A percentile compares a stretch with the other conserved stretches of the same genome.
Evolutionary conservation across 2,113 vertebrate species (phyloP).

Genomic region (Naja naja): DNA sequence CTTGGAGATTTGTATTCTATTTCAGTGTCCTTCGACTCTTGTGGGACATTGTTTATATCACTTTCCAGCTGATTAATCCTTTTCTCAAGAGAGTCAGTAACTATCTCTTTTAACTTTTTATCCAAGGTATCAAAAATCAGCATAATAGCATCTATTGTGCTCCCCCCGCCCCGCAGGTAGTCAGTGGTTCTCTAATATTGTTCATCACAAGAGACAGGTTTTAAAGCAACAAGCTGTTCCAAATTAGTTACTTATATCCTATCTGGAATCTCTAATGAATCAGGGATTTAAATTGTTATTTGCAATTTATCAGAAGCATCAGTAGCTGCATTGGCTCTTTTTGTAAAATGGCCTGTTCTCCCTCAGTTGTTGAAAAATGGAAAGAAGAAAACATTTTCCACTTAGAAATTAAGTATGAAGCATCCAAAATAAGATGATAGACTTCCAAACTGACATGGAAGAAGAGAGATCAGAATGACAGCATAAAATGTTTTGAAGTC

Average conservation of each 20-base stretch:
- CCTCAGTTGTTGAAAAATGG: background rate
- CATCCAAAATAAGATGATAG: background rate
- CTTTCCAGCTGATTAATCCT: background rate
- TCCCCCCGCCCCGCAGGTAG: background rate
- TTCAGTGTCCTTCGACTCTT: background rate
- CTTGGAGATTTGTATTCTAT: background rate
- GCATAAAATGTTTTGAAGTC: background rate
- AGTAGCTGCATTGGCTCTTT: background rate
- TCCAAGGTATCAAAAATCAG: background rate
- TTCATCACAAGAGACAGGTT: background rate
- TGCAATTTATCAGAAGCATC: background rate
- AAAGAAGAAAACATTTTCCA: background rate
- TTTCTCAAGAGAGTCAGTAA: background rate
- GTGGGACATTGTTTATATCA: background rate
- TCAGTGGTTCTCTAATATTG: background rate
- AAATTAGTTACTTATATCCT: background rate
- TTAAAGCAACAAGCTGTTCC: background rate
- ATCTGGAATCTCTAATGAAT: background rate
- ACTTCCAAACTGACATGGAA: background rate
- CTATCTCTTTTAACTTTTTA: background rate
- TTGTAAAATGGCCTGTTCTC: background rate
- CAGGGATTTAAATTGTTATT: background rate
- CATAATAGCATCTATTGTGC: background rate
- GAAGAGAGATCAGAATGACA: background rate
- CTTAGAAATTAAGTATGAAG: background rate